These are phyloP conservation scores for Sorex maritimensis DNA, from an alignment of 2,797 vertebrate species.

Conservation along the genomic window DNA sequence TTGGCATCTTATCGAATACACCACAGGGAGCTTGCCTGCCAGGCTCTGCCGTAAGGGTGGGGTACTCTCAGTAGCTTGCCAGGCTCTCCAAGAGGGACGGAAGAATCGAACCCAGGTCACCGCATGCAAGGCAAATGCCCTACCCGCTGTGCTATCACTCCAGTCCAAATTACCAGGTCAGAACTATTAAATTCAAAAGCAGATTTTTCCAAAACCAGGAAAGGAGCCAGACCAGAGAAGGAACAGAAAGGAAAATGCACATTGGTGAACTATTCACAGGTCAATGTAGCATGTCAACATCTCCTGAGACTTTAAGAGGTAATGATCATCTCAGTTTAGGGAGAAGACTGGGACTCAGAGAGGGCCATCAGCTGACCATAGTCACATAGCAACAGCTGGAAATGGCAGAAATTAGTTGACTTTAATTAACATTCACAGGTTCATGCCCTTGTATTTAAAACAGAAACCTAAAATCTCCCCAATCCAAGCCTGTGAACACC, in stretches of 20 bases:
- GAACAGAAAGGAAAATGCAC: neutral
- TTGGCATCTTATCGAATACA: too few relatives aligned
- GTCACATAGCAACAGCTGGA: neutral
- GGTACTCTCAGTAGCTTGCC: too few relatives aligned
- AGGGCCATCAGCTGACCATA: neutral
- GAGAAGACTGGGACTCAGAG: neutral
- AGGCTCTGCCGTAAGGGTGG: too few relatives aligned
- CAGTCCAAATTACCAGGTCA: neutral
- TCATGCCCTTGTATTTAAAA: neutral
- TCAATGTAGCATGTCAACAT: fast-evolving
- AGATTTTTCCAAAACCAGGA: slow-evolving; percentile 21
- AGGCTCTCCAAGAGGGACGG: too few relatives aligned
- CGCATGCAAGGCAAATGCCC: too few relatives aligned
- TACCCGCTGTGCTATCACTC: too few relatives aligned
- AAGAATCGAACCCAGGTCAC: too few relatives aligned
- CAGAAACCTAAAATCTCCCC: neutral
- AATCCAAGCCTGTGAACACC: too few relatives aligned
- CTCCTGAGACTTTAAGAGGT: neutral
- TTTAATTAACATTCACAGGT: neutral
- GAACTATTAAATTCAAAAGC: slow-evolving; percentile 54
- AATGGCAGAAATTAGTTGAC: neutral
- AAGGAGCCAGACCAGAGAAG: neutral
- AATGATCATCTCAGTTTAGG: neutral
- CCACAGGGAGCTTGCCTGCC: too few relatives aligned
- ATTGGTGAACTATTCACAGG: neutral